Base-by-base conservation (phyloP, 2,888 invertebrate genomes). In the Drosophila gaucha region DNA sequence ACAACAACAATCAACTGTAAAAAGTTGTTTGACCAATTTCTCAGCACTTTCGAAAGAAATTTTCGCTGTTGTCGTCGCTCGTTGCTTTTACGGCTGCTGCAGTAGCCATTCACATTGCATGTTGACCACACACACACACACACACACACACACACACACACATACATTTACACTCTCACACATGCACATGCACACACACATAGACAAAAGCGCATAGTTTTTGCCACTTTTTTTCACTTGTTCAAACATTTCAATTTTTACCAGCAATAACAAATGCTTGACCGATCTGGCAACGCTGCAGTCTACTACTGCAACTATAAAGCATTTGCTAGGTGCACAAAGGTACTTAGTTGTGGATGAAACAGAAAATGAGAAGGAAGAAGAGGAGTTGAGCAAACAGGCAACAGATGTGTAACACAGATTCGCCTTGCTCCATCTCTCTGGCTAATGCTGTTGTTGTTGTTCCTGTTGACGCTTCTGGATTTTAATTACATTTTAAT, bases 21-120 rank as follows among this genome's bases (percentile, higher is more conserved):
- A 72, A 73, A 69, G 74, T 69, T 74, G 73, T 59, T 74, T 74
- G 74, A 69, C 74, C 69, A 74, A 62, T 60, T 77, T 76, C 69
- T 73, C 56, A 64, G 64, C 78, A 80, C 78, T 80, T 84, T 80
- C 82, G 85, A 80, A 85, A 70, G 85, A 82, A 82, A 82, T 76
- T 67, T 66, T 67, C 59, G 54, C 59, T 52, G 72, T 41, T 65
- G 66, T 60, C 44, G 70, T 57, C 50, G 50, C 20, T 64, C 28
- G 60, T 16, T 70, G 70, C 51, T 67, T 60, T 60, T 71, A 54
- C 57, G 56, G 57, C 46, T 16, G 72, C 56, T 77, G 62, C 65
- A 75, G 54, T 64, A 44, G 69, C 59, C 68, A 64, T 57, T 72
- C 51, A 39, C 70, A 68, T 71, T 85, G 84, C 80, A 84, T 69